Percentiles rank a stretch among this genome's conserved stretches.
Conservation (phyloP, 1,140 invertebrate species). For the Sesamia nonagrioides region DNA sequence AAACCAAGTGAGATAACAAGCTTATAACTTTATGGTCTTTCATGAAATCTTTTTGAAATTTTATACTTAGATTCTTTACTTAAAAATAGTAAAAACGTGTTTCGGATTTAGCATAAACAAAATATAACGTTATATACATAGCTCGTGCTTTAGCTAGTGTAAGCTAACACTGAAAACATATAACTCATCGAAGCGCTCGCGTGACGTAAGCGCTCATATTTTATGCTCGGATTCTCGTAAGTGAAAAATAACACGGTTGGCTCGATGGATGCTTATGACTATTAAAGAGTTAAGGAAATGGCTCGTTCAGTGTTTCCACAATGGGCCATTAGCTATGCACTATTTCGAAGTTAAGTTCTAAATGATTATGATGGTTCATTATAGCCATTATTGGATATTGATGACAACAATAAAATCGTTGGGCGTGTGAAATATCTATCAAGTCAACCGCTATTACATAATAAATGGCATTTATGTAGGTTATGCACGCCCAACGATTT, state of each 20-base stretch:
- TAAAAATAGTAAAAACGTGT: too few relatives aligned
- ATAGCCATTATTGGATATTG: background rate
- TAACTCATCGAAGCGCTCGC: conserved; percentile 63
- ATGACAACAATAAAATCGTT: background rate
- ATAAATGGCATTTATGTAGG: too few relatives aligned
- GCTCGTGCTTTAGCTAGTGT: conserved; percentile 55
- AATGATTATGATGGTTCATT: conserved; percentile 2
- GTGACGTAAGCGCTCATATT: conserved; percentile 48
- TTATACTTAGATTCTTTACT: too few relatives aligned
- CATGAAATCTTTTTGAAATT: too few relatives aligned
- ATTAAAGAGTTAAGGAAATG: conserved; percentile 32
- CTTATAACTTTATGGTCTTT: too few relatives aligned
- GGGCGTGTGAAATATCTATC: background rate
- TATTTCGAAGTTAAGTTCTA: background rate
- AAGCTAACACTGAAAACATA: conserved; percentile 64
- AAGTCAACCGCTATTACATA: too few relatives aligned
- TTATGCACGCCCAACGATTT: too few relatives aligned
- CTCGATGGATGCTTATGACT: conserved; percentile 25
- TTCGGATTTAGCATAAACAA: too few relatives aligned
- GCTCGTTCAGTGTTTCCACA: conserved; percentile 5
- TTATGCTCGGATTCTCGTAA: conserved; percentile 51
- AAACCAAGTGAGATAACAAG: too few relatives aligned
- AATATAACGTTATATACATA: too few relatives aligned
- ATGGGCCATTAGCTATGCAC: conserved; percentile 18
- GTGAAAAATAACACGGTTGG: conserved; percentile 36